A percentile compares a stretch with the other conserved stretches of the same genome.
These are phyloP conservation scores for Lissocephala sabroskyi DNA, from an alignment of 2,888 invertebrate genomes.

Conservation along the genomic window DNA sequence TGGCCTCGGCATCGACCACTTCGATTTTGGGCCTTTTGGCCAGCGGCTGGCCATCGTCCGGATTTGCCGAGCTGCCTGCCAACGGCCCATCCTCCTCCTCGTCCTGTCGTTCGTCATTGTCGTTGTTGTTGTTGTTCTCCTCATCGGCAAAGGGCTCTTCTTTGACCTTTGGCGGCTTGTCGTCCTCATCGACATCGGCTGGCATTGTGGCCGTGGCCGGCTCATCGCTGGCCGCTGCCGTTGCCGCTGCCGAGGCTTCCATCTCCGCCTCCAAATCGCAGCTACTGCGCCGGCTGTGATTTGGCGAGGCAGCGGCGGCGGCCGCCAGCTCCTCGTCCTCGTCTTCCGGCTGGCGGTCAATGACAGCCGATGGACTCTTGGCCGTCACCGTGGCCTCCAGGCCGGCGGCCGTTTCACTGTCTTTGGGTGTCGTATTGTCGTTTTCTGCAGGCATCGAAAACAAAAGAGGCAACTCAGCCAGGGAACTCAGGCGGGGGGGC, in stretches of 20 bases:
- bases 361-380: conserved; percentile 76
- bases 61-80: conserved; percentile 23
- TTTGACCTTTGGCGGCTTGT: conserved; percentile 50
- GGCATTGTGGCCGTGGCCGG: neutral
- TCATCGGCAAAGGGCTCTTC: conserved; percentile 56
- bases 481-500: too few species aligned
- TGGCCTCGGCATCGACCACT: conserved; percentile 90
- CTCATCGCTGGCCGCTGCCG: neutral
- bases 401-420: conserved; percentile 25
- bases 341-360: conserved; percentile 10
- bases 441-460: conserved; percentile 66
- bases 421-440: conserved; percentile 77
- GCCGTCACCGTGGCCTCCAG: conserved; percentile 68
- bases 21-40: conserved; percentile 84
- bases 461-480: neutral
- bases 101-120: conserved; percentile 3
- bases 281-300: conserved; percentile 9
- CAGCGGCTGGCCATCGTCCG: conserved; percentile 72
- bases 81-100: conserved; percentile 16
- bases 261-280: conserved; percentile 2
- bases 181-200: conserved; percentile 8
- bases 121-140: conserved; percentile 17
- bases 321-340: conserved; percentile 52
- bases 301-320: too few species aligned
- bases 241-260: conserved; percentile 38